Base-by-base conservation (phyloP, 2,113 vertebrate genomes). In the Vulpes vulpes region DNA sequence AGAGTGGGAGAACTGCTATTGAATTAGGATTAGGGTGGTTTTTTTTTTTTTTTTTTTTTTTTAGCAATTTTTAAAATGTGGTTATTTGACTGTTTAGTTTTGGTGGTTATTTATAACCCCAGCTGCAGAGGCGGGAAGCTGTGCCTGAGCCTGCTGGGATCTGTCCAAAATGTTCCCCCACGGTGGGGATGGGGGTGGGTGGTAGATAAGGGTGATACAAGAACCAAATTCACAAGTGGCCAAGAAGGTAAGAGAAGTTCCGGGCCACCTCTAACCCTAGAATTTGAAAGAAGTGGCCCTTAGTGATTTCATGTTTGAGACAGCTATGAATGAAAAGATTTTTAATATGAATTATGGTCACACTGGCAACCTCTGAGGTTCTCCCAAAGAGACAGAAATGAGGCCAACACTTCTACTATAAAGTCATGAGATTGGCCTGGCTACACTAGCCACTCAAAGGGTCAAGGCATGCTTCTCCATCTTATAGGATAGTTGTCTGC, bases 71-170 rank as follows among this genome's bases (percentile, higher is more conserved):
- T 96, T 94, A 96, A 97, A 98, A 96, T 96, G 96, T 71, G 69
- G 92, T 94, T 98, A 91, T 97, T 97, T 97, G 89, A 97, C 85
- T 98, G 93, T 97, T 98, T 97, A 89, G 97, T 96, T 97, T 96
- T 67, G 84, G 76, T 96, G 38, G 84, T 97, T 98, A 97, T 98
- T 98, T 98, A 98, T 97, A 98, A 93, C 84, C 73, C 82, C 81
- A 97, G 95, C 92, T 98, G 96, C 90, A 97, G 97, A 97, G 97
- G 96, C 67, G 11, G 97, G 67, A 91, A 95, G 73, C 60, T 89
- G 49, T 81, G 96, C 43, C 78, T 95, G 60, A 91, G 92, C 94
- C 92, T 95, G 90, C 85, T 96, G 96, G 84, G 91, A 96, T 97
- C 84, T 91, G 78, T 95, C 94, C 89, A 96, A 86, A 78, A 81